These are phyloP conservation scores for Caenorhabditis tropicalis DNA, from an alignment of 1,140 invertebrate genomes.

Conservation along the genomic window DNA sequence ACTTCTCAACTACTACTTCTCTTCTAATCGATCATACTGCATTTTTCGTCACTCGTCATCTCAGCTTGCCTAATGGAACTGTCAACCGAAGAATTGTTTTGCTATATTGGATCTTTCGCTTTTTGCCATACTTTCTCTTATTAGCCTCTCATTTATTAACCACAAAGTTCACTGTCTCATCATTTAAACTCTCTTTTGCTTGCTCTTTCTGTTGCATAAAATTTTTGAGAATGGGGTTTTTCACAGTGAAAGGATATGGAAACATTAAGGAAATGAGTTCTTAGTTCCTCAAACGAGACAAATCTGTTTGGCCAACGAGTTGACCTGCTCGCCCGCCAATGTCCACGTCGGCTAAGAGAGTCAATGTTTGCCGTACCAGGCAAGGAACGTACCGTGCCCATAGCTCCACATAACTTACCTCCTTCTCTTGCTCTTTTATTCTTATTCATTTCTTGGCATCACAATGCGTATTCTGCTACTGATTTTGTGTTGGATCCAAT, in stretches of 20 bases:
- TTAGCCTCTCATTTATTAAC: background rate
- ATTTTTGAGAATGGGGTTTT: slow-evolving; percentile 24
- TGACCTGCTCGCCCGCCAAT: slow-evolving; percentile 18
- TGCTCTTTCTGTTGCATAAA: slow-evolving; percentile 28
- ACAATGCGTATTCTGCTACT: background rate
- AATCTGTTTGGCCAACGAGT: slow-evolving; percentile 33
- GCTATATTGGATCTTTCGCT: background rate
- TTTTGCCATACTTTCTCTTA: background rate
- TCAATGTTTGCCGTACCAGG: slow-evolving; percentile 38
- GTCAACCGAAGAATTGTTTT: background rate
- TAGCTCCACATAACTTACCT: slow-evolving; percentile 2
- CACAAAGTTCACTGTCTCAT: background rate
- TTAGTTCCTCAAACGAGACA: slow-evolving; percentile 34
- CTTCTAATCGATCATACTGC: background rate
- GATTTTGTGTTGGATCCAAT: background rate
- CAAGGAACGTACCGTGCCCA: slow-evolving; percentile 5
- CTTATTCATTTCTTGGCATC: background rate
- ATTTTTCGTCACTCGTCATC: background rate
- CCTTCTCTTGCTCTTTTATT: background rate
- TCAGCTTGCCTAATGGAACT: background rate
- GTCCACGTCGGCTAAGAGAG: slow-evolving; percentile 28
- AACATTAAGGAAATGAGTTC: background rate
- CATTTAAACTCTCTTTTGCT: background rate
- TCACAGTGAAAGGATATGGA: background rate
- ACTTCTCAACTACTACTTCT: background rate